A percentile compares a stretch with the other conserved stretches of the same genome.
phyloP scores from a whole-genome alignment of 2,113 vertebrate genomes.

The Chloebia gouldiae region DNA sequence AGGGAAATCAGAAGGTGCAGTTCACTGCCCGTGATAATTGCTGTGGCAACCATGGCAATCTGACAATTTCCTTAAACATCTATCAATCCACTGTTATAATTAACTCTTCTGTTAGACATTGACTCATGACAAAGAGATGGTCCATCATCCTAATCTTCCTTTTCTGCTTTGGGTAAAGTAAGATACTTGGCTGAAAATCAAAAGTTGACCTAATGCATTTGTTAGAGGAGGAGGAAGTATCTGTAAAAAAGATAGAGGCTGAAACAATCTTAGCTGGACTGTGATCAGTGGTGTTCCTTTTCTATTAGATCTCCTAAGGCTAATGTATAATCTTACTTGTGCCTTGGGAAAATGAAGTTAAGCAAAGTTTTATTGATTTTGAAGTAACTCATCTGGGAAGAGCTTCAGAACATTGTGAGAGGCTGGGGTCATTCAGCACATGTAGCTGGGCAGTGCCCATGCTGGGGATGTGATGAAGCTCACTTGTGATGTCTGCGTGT shows the following conservation, averaged over 20 bases:
- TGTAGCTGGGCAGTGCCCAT: rapidly evolving
- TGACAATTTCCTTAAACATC: background rate
- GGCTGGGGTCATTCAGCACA: background rate
- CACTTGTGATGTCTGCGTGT: rapidly evolving
- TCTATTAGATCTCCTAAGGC: background rate
- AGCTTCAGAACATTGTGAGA: background rate
- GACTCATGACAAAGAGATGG: background rate
- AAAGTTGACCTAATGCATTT: background rate
- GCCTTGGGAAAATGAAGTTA: background rate
- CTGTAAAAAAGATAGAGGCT: background rate
- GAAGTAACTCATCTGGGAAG: background rate
- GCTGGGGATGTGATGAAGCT: background rate
- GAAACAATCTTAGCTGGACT: background rate
- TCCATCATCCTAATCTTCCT: background rate
- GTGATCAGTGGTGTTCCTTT: background rate
- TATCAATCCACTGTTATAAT: background rate
- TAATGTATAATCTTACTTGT: background rate
- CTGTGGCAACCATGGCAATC: background rate
- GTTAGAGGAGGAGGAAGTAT: background rate
- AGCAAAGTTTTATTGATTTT: background rate
- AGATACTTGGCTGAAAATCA: background rate
- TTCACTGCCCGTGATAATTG: background rate
- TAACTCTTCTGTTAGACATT: background rate
- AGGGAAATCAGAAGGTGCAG: background rate
- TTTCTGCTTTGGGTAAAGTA: background rate